A percentile compares a stretch with the other conserved stretches of the same genome.
These are phyloP conservation scores for Calycopis cecrops DNA, from an alignment of 1,140 invertebrate species.

Conservation along the genomic window DNA sequence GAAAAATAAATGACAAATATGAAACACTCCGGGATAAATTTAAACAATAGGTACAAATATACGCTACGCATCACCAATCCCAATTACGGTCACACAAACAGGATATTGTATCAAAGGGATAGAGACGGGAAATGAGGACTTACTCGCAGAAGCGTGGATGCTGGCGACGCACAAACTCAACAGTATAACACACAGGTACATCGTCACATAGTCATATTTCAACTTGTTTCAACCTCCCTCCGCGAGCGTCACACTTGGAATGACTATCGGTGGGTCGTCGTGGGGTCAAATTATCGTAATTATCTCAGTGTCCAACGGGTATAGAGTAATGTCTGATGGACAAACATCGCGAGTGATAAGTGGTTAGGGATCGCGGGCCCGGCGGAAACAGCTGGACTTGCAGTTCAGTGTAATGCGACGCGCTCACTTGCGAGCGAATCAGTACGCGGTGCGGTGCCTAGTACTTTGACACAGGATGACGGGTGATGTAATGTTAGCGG, in stretches of 20 bases:
- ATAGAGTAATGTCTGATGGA: not conserved
- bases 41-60: too few relatives aligned
- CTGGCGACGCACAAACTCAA: conserved; percentile 51
- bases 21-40: too few relatives aligned
- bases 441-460: too few relatives aligned
- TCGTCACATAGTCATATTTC: conserved; percentile 31
- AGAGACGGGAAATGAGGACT: conserved; percentile 23
- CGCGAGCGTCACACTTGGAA: conserved; percentile 36
- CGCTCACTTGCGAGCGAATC: not conserved
- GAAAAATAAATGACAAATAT: too few relatives aligned
- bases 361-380: conserved; percentile 15
- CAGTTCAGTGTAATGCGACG: conserved; percentile 24
- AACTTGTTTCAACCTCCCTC: conserved; percentile 36
- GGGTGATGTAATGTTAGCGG: too few relatives aligned
- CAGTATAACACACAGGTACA: conserved; percentile 58
- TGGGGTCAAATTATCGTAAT: conserved; percentile 44
- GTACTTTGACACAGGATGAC: too few relatives aligned
- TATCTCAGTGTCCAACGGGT: conserved; percentile 4
- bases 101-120: too few relatives aligned
- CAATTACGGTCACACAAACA: too few relatives aligned
- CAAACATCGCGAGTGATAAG: conserved; percentile 10
- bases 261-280: conserved; percentile 57
- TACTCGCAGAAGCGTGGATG: conserved; percentile 54
- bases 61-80: too few relatives aligned
- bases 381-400: conserved; percentile 23